A percentile compares a stretch with the other conserved stretches of the same genome.
Conservation (phyloP, 2,888 invertebrate genomes). For the Drepana falcataria region DNA sequence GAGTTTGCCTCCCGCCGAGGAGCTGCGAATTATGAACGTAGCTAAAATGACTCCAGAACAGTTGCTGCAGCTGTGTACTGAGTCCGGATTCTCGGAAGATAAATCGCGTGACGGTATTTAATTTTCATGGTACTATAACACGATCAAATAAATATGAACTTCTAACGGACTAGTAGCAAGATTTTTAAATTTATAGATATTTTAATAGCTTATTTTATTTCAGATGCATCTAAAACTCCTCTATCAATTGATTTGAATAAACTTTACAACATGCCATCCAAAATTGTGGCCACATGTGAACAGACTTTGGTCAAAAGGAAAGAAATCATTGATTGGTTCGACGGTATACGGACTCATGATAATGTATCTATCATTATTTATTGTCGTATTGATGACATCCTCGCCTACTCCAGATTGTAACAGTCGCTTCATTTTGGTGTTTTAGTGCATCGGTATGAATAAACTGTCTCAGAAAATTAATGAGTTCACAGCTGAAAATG, state of each 20-base stretch:
- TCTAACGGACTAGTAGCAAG: too few species aligned
- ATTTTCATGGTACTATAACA: not conserved
- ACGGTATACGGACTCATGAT: constrained; percentile 36
- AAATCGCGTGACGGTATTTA: constrained; percentile 14
- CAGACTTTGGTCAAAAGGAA: constrained; percentile 50
- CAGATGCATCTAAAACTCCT: constrained; percentile 13
- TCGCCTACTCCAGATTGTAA: not conserved
- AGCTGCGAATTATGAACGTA: constrained; percentile 59
- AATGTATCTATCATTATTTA: constrained; percentile 30
- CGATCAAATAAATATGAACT: too few species aligned
- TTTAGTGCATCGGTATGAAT: constrained; percentile 40
- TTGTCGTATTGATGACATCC: not conserved
- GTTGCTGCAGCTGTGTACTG: constrained; percentile 48
- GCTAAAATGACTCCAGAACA: constrained; percentile 53
- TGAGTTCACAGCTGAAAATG: constrained; percentile 57
- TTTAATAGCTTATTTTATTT: not conserved
- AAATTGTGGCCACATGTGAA: constrained; percentile 54
- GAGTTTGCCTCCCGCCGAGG: constrained; percentile 44
- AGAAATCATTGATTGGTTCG: constrained; percentile 62
- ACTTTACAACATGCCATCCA: constrained; percentile 49
- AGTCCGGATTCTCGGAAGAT: constrained; percentile 4
- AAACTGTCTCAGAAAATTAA: constrained; percentile 51
- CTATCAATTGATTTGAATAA: constrained; percentile 41
- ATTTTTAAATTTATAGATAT: too few species aligned
- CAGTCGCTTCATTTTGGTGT: constrained; percentile 2